Conservation (phyloP, 2,888 invertebrate genomes). For the Epirrita christyi region DNA sequence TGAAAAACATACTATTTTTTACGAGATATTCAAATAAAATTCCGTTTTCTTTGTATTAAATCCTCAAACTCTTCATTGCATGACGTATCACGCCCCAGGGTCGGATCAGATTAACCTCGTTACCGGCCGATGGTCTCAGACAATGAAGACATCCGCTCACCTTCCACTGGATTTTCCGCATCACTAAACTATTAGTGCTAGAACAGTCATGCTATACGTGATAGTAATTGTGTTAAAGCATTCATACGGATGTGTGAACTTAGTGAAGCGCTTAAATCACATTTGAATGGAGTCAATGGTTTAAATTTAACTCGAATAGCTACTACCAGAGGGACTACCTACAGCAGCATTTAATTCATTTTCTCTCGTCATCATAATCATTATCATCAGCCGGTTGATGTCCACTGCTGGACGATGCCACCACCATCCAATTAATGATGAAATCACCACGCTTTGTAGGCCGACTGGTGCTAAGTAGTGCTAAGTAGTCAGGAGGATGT, state of each 20-base stretch:
- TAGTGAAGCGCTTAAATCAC: neutral
- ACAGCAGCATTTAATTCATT: too few species aligned
- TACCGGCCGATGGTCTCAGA: constrained; percentile 36
- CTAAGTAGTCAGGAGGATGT: too few species aligned
- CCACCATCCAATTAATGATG: too few species aligned
- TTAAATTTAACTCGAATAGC: neutral
- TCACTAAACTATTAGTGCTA: constrained; percentile 39
- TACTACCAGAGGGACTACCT: too few species aligned
- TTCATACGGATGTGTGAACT: neutral
- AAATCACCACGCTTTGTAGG: too few species aligned
- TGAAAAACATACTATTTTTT: too few species aligned
- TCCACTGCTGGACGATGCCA: too few species aligned
- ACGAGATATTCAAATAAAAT: too few species aligned
- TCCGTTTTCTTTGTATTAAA: too few species aligned
- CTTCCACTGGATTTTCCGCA: constrained; percentile 42
- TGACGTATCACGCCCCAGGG: constrained; percentile 26
- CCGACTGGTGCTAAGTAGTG: too few species aligned
- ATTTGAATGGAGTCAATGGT: neutral
- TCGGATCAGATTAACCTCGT: constrained; percentile 50
- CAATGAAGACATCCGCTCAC: constrained; percentile 45
- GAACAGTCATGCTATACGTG: neutral
- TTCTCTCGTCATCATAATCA: too few species aligned
- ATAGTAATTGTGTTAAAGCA: neutral
- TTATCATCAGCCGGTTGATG: too few species aligned
- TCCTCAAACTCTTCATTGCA: neutral